Conservation (phyloP, 2,888 invertebrate genomes). For the Anaspis maculata region DNA sequence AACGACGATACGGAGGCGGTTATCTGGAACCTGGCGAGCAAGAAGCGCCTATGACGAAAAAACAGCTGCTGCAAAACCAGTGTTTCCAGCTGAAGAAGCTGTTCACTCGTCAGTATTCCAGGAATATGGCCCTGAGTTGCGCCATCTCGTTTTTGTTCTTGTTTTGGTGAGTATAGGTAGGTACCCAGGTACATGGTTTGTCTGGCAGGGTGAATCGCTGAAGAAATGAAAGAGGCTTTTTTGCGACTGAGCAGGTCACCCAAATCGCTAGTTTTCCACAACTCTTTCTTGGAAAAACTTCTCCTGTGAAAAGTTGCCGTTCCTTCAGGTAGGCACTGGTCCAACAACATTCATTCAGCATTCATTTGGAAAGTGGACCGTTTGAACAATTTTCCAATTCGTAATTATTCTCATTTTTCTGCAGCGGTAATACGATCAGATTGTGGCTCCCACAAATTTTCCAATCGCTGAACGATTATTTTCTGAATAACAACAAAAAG, state of each 20-base stretch:
- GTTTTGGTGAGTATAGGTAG: too few species aligned
- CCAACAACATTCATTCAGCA: too few species aligned
- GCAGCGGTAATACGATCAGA: slow-evolving; percentile 62
- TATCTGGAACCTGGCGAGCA: slow-evolving; percentile 30
- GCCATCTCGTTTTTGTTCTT: slow-evolving; percentile 39
- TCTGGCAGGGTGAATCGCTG: too few species aligned
- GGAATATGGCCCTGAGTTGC: slow-evolving; percentile 53
- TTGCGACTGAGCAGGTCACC: too few species aligned
- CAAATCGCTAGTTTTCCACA: too few species aligned
- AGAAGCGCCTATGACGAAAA: slow-evolving; percentile 30
- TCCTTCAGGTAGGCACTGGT: too few species aligned
- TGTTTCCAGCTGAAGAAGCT: slow-evolving; percentile 55
- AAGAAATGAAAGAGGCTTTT: too few species aligned
- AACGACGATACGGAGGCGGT: slow-evolving; percentile 24
- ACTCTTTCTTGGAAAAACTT: too few species aligned
- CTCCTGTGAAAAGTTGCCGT: too few species aligned
- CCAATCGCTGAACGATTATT: slow-evolving; percentile 50
- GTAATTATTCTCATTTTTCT: slow-evolving; percentile 10
- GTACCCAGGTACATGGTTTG: too few species aligned
- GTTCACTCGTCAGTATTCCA: slow-evolving; percentile 52
- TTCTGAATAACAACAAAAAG: slow-evolving; percentile 10
- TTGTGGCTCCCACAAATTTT: slow-evolving; percentile 83
- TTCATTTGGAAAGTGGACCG: too few species aligned
- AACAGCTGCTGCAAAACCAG: slow-evolving; percentile 49
- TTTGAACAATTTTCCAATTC: too few species aligned